phyloP scores from a whole-genome alignment of 2,113 vertebrate genomes.

The Istiophorus platypterus region DNA sequence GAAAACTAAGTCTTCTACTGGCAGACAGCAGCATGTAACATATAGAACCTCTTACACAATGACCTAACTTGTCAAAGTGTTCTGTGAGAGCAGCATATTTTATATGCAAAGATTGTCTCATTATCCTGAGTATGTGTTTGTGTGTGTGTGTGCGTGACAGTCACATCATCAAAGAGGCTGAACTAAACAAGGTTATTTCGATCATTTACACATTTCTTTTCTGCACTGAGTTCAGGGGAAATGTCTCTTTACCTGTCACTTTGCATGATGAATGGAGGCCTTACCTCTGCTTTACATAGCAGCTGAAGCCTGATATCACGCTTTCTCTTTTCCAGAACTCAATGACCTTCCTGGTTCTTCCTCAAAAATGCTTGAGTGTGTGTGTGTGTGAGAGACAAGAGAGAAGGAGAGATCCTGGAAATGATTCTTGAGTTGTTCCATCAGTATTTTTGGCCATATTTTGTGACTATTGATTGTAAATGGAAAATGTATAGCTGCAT shows the following conservation, averaged over 20 bases:
- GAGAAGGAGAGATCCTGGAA: not conserved
- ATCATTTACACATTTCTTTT: conserved; percentile 55
- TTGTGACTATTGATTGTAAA: not conserved
- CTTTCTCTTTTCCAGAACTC: conserved; percentile 23
- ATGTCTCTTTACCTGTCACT: conserved; percentile 51
- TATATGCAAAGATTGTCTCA: conserved; percentile 60
- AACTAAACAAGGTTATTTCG: conserved; percentile 49
- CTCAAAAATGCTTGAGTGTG: not conserved
- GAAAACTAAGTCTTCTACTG: not conserved
- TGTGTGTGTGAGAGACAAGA: not conserved
- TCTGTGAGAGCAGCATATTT: conserved; percentile 46
- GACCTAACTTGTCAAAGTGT: conserved; percentile 57
- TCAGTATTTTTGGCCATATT: conserved; percentile 7
- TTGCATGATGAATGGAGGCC: conserved; percentile 58
- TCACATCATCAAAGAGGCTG: conserved; percentile 44
- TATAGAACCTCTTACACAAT: not conserved
- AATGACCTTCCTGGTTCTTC: conserved; percentile 9
- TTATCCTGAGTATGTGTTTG: conserved; percentile 24
- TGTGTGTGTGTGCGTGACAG: conserved; percentile 19
- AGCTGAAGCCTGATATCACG: conserved; percentile 33
- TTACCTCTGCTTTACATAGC: conserved; percentile 58
- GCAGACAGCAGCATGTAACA: conserved; percentile 37
- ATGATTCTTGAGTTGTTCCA: not conserved
- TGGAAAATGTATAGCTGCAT: conserved; percentile 1
- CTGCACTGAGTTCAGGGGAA: conserved; percentile 7